Conservation (phyloP, 1,140 invertebrate species). For the Anastatus disparis region DNA sequence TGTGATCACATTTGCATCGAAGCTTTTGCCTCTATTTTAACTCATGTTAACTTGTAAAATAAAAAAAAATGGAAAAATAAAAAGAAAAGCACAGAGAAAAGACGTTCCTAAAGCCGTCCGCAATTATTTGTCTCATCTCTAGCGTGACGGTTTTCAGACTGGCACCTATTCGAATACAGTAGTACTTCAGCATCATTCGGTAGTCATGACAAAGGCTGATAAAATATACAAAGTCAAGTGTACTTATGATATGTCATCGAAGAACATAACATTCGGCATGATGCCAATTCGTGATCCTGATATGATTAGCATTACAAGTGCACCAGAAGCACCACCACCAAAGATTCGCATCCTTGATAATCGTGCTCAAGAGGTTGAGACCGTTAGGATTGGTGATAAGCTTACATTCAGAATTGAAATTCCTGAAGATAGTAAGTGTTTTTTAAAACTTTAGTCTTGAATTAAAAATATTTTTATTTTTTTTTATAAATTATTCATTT, state of each 20-base stretch:
- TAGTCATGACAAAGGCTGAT: constrained; percentile 96
- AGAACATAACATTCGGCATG: constrained; percentile 97
- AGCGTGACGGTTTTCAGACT: constrained; percentile 73
- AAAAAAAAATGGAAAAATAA: too few relatives aligned
- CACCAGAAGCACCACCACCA: constrained; percentile 92
- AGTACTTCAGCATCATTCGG: constrained; percentile 93
- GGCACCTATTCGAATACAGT: constrained; percentile 95
- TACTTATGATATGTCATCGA: constrained; percentile 95
- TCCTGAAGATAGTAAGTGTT: constrained; percentile 89
- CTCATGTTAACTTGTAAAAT: too few relatives aligned
- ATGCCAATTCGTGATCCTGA: constrained; percentile 95
- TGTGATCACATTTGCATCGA: too few relatives aligned
- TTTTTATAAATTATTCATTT: too few relatives aligned
- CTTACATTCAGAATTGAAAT: constrained; percentile 96
- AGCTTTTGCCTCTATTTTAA: too few relatives aligned
- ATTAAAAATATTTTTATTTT: too few relatives aligned
- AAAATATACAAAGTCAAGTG: constrained; percentile 97
- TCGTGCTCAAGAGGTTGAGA: constrained; percentile 87
- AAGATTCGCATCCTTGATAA: constrained; percentile 91
- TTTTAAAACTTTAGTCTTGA: too few relatives aligned
- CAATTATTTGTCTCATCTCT: constrained; percentile 47
- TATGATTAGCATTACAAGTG: constrained; percentile 94
- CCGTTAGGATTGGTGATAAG: constrained; percentile 93
- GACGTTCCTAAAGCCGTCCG: background rate
- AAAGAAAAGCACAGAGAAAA: background rate